Percentiles rank a stretch among this genome's conserved stretches.
phyloP scores from a whole-genome alignment of 2,113 vertebrate genomes.

The Epinephelus fuscoguttatus region DNA sequence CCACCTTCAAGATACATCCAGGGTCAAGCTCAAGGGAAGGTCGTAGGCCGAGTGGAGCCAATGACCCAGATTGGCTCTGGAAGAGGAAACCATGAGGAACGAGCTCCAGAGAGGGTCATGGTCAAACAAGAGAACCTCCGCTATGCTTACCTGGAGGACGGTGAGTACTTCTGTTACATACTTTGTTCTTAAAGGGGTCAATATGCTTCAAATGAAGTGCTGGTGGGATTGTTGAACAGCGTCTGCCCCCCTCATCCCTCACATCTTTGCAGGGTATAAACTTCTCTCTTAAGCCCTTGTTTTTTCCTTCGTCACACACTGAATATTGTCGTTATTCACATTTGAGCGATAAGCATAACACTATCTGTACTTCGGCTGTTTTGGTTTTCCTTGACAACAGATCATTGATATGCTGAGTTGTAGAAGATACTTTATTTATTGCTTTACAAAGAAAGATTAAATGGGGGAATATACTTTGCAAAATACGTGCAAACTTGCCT shows the following conservation, averaged over 20 bases:
- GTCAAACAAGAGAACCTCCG: constrained; percentile 95
- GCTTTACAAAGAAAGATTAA: not conserved
- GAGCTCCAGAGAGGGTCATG: constrained; percentile 84
- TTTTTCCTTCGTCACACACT: not conserved
- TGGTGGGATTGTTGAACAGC: not conserved
- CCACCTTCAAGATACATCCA: constrained; percentile 74
- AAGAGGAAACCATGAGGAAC: constrained; percentile 48
- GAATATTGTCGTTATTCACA: not conserved
- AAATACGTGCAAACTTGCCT: not conserved
- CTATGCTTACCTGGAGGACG: constrained; percentile 94
- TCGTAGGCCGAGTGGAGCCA: constrained; percentile 7
- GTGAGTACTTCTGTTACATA: constrained; percentile 77
- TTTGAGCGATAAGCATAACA: not conserved
- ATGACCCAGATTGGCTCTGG: constrained; percentile 28
- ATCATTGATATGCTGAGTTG: not conserved
- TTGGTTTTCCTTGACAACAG: not conserved
- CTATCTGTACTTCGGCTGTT: not conserved
- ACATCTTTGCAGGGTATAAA: not conserved
- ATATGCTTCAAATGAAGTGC: not conserved
- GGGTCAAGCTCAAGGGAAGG: constrained; percentile 35
- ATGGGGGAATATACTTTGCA: not conserved
- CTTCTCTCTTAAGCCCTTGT: not conserved
- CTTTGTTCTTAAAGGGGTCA: not conserved
- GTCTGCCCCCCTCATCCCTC: not conserved
- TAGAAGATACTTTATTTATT: not conserved